Conservation (phyloP, 2,797 vertebrate genomes). For the Lithobates pipiens region DNA sequence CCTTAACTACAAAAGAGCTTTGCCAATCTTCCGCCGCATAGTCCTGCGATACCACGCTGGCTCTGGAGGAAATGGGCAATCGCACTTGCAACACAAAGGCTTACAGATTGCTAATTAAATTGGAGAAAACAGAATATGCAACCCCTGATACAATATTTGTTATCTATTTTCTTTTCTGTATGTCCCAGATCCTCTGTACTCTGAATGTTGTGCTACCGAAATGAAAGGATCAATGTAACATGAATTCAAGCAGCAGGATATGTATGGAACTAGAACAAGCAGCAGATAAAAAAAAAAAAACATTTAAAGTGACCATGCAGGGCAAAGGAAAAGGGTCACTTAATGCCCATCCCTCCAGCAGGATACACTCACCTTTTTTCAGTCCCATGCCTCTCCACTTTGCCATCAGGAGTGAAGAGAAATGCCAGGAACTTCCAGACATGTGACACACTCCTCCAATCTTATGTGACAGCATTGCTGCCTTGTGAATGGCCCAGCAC, state of each 20-base stretch:
- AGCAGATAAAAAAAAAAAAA: too few relatives aligned
- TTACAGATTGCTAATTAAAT: neutral
- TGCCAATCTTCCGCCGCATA: too few relatives aligned
- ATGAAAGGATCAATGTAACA: neutral
- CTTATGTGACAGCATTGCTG: too few relatives aligned
- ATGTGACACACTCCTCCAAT: too few relatives aligned
- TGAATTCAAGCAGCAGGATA: neutral
- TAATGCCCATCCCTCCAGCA: too few relatives aligned
- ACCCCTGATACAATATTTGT: neutral
- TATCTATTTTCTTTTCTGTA: neutral
- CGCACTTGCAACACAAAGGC: neutral
- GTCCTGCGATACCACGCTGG: neutral
- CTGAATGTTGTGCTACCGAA: neutral
- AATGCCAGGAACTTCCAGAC: too few relatives aligned
- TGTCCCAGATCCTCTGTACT: neutral
- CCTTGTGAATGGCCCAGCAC: too few relatives aligned
- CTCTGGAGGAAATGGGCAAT: neutral
- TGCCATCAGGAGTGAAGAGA: too few relatives aligned
- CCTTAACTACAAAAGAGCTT: too few relatives aligned
- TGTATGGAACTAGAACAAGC: neutral
- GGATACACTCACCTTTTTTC: too few relatives aligned
- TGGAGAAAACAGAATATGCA: neutral
- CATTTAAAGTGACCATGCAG: neutral
- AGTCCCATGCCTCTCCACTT: too few relatives aligned
- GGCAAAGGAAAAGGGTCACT: too few relatives aligned